Conservation (phyloP, 2,113 vertebrate genomes). For the Nesogale talazaci region DNA sequence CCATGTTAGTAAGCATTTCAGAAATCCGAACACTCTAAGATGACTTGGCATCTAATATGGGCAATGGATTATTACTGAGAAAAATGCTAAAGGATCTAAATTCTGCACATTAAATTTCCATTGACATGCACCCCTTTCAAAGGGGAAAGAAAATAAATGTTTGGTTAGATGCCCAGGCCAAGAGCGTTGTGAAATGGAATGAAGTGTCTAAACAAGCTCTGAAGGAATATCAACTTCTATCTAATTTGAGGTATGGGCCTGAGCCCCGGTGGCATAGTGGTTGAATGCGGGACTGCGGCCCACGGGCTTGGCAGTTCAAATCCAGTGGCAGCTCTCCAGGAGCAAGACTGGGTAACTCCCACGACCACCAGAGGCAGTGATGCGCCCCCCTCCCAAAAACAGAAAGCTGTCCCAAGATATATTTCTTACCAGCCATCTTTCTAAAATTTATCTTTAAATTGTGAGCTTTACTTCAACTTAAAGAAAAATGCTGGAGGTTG, state of each 20-base stretch:
- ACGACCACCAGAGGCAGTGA: too few relatives aligned
- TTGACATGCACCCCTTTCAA: not conserved
- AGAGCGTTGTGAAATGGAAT: constrained; percentile 1
- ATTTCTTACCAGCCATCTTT: not conserved
- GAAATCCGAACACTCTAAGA: not conserved
- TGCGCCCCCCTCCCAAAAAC: too few relatives aligned
- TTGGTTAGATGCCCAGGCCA: constrained; percentile 32
- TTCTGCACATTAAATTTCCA: constrained; percentile 7
- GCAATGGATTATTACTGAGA: not conserved
- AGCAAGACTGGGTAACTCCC: too few relatives aligned
- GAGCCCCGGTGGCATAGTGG: too few relatives aligned
- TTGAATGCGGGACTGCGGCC: too few relatives aligned
- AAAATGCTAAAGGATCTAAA: constrained; percentile 2
- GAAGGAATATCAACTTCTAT: not conserved
- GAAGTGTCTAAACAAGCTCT: not conserved
- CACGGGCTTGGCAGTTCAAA: too few relatives aligned
- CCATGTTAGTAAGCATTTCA: not conserved
- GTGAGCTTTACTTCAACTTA: not conserved
- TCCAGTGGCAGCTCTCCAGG: too few relatives aligned
- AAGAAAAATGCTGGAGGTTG: not conserved
- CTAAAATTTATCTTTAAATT: not conserved
- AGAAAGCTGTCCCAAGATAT: not conserved
- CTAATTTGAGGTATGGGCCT: not conserved
- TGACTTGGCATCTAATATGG: not conserved
- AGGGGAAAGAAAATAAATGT: constrained; percentile 26